Base-by-base conservation (phyloP, 2,113 vertebrate species). In the Dermatemys mawii region DNA sequence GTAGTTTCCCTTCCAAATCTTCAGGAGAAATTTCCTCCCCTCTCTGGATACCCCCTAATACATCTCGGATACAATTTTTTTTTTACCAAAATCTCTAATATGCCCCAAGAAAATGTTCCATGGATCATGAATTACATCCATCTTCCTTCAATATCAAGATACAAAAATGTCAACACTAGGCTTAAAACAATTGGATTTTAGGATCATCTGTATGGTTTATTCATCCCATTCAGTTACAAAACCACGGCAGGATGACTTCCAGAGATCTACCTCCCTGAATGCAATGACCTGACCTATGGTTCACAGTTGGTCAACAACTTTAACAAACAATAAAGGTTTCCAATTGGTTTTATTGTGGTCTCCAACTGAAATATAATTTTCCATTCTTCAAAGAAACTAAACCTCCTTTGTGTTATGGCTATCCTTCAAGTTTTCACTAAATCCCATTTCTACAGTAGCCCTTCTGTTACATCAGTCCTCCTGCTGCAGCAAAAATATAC, bases 361-460 rank as follows among this genome's bases (percentile, higher is more conserved):
- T 97, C 96, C 84, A 81, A 91, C 14, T 55, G 85, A 96, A 88
- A 81, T 90, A 21, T 63, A 92, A 95, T 88, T 93, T 95, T 95
- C 92, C 93, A 93, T 38, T 84, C 94, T 95, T 97, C 92, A 95
- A 93, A 97, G 81, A 90, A 79, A 92, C 70, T 46, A 87, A 93
- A 46, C 41, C 82, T 92, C 35, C 90, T 70, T 24, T 12, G 87
- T 57, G 55, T 75, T 93, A 87, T 94, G 89, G 75, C 85, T 57
- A 29, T 49, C 76, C 94, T 96, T 97, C 93, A 82, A 88, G 79
- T 54, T 75, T 90, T 81, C 79, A 93, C 55, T 81, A 67, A 78
- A 53, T 83, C 83, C 92, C 79, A 90, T 81, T 92, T 87, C 87
- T 87, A 88, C 27, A 51, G 78, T 50, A 91, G 78, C 82, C 81